Conservation (phyloP, 2,797 vertebrate genomes). For the Clamator glandarius region DNA sequence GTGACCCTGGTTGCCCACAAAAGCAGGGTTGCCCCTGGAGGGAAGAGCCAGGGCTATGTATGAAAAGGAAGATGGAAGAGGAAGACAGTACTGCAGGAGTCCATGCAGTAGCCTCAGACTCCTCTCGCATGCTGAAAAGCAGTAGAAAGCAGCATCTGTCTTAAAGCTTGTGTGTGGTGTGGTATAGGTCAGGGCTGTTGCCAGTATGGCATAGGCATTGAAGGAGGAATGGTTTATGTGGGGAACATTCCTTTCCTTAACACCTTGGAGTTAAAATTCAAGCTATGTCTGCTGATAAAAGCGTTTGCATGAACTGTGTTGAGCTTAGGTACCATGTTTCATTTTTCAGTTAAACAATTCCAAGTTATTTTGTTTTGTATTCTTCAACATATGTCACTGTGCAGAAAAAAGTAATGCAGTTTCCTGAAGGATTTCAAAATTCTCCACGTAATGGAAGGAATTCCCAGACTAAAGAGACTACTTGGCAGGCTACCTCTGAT, state of each 20-base stretch:
- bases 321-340: neutral
- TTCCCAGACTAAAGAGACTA: neutral
- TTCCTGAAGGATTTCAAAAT: conserved; percentile 47
- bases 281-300: neutral
- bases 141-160: neutral
- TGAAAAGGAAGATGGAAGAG: neutral
- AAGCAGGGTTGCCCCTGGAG: neutral
- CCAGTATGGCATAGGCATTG: neutral
- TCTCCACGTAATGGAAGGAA: neutral
- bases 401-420: conserved; percentile 35
- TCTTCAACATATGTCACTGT: neutral
- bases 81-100: neutral
- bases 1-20: neutral
- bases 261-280: neutral
- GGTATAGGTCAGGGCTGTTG: neutral
- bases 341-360: neutral
- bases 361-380: neutral
- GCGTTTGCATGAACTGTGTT: neutral
- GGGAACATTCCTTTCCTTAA: neutral
- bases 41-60: neutral
- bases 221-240: neutral
- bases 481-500: neutral
- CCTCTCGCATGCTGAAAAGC: neutral
- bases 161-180: neutral
- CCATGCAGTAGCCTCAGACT: neutral